Evolutionary conservation across 2,888 invertebrate genomes (phyloP).

Genomic region (Melinopterus prodromus): DNA sequence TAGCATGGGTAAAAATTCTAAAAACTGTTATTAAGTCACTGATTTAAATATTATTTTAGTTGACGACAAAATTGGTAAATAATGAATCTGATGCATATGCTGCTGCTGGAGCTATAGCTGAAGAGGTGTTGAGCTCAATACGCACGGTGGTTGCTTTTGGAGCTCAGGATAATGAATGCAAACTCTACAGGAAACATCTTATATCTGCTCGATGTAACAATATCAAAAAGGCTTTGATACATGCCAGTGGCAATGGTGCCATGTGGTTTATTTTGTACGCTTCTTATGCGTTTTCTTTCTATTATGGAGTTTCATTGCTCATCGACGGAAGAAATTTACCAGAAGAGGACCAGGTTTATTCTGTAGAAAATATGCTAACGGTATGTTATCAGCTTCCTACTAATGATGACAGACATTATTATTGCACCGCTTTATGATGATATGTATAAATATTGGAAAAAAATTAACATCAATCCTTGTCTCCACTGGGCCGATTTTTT

Average conservation of each 20-base stretch:
- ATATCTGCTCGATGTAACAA: slow-evolving; percentile 72
- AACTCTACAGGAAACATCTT: slow-evolving; percentile 66
- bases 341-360: slow-evolving; percentile 65
- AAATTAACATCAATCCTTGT: too few relatives aligned
- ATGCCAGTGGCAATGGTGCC: slow-evolving; percentile 73
- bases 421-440: too few relatives aligned
- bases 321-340: slow-evolving; percentile 67
- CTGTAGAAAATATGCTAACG: slow-evolving; percentile 75
- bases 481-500: too few relatives aligned
- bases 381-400: slow-evolving; percentile 81
- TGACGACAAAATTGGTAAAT: slow-evolving; percentile 73
- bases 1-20: too few relatives aligned
- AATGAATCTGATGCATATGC: slow-evolving; percentile 78
- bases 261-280: slow-evolving; percentile 82
- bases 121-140: slow-evolving; percentile 78
- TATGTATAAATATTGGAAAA: too few relatives aligned
- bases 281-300: slow-evolving; percentile 79
- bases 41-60: slow-evolving; percentile 52
- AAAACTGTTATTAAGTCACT: too few relatives aligned
- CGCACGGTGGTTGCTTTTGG: slow-evolving; percentile 83
- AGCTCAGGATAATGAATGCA: slow-evolving; percentile 77
- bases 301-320: slow-evolving; percentile 81
- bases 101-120: slow-evolving; percentile 78
- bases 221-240: slow-evolving; percentile 69
- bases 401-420: slow-evolving; percentile 58